Evolutionary conservation across 2,113 vertebrate species (phyloP).

Genomic region (Rostratula benghalensis): DNA sequence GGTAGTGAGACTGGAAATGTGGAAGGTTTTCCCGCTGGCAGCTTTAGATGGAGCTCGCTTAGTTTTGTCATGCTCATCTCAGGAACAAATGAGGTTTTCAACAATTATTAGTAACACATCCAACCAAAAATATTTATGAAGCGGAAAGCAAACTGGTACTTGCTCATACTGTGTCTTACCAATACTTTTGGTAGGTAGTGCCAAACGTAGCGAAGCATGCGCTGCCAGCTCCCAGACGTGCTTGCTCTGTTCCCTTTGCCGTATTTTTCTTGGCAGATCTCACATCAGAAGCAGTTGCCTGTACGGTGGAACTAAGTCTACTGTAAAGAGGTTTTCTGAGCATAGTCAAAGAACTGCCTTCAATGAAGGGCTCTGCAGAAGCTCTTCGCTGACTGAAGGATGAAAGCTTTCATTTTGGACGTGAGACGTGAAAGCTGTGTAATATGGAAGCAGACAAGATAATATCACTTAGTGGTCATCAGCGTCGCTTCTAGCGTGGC

Average conservation of each 20-base stretch:
- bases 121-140: constrained; percentile 68
- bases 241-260: constrained; percentile 45
- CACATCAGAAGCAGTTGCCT: neutral
- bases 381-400: constrained; percentile 33
- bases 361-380: neutral
- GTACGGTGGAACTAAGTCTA: neutral
- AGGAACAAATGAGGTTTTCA: constrained; percentile 73
- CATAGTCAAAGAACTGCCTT: neutral
- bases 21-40: neutral
- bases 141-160: constrained; percentile 26
- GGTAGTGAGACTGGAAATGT: neutral
- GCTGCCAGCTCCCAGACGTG: constrained; percentile 54
- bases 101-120: constrained; percentile 33
- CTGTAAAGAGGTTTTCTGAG: neutral
- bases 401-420: neutral
- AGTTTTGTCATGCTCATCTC: constrained; percentile 68
- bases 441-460: neutral
- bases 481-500: neutral
- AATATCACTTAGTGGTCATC: neutral
- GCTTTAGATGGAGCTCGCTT: constrained; percentile 18
- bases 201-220: constrained; percentile 52
- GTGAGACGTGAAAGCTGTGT: neutral
- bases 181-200: constrained; percentile 49
- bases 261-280: constrained; percentile 17
- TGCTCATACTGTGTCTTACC: constrained; percentile 41